phyloP scores from a whole-genome alignment of 2,797 vertebrate genomes.

The Simalia tracyae region DNA sequence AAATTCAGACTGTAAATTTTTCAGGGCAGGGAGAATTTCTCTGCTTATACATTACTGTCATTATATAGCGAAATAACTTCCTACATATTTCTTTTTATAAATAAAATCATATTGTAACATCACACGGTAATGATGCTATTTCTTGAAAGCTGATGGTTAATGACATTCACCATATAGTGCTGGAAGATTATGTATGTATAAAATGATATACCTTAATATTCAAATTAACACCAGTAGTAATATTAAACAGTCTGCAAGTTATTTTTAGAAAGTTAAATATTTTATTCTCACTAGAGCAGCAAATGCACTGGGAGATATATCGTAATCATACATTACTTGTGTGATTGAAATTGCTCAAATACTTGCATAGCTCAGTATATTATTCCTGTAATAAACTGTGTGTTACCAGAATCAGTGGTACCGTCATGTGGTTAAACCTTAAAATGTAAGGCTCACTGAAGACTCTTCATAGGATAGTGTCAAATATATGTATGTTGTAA shows the following conservation, averaged over 20 bases:
- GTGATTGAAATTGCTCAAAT: neutral
- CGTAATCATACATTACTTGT: neutral
- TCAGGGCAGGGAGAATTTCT: neutral
- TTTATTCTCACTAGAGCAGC: neutral
- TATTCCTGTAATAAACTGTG: conserved; percentile 20
- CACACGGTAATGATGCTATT: neutral
- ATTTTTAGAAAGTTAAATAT: neutral
- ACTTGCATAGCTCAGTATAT: conserved; percentile 22
- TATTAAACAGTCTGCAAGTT: neutral
- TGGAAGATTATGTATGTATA: neutral
- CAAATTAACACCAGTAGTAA: neutral
- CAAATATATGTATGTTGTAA: neutral
- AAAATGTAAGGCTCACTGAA: neutral
- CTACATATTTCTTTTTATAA: neutral
- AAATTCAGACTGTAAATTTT: neutral
- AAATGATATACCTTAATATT: neutral
- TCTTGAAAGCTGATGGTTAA: neutral
- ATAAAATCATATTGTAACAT: neutral
- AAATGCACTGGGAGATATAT: neutral
- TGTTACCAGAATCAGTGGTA: conserved; percentile 36
- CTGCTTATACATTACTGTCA: neutral
- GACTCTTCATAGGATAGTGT: neutral
- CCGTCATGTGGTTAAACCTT: conserved; percentile 35
- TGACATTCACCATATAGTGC: neutral
- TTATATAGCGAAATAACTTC: neutral